Percentiles rank a stretch among this genome's conserved stretches.
Conservation (phyloP, 2,113 vertebrate genomes). For the Rhineura floridana region DNA sequence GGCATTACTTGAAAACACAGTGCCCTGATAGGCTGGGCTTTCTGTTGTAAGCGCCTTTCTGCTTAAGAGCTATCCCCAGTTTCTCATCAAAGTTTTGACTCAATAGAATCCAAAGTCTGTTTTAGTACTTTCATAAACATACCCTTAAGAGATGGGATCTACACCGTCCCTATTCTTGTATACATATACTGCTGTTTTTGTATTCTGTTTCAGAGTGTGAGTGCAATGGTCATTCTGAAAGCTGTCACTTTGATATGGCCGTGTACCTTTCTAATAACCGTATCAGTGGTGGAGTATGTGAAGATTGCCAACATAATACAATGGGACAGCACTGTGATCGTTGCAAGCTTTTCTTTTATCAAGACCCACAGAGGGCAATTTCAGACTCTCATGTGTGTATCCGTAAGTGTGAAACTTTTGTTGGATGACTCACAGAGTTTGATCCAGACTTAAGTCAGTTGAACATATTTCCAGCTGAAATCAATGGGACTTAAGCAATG, state of each 20-base stretch:
- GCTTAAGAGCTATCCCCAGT: neutral
- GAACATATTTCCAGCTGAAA: neutral
- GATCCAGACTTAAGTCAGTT: neutral
- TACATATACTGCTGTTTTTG: neutral
- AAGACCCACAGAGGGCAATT: conserved; percentile 72
- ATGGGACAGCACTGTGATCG: conserved; percentile 82
- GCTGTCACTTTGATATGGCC: conserved; percentile 82
- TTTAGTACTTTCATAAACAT: neutral
- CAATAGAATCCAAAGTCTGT: neutral
- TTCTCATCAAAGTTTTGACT: neutral
- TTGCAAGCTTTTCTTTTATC: conserved; percentile 80
- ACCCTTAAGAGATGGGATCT: neutral
- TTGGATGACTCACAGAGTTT: too few relatives aligned
- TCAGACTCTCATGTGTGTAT: conserved; percentile 77
- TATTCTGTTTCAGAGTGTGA: conserved; percentile 77
- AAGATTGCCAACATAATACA: conserved; percentile 81
- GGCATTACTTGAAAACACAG: neutral
- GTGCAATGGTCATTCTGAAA: conserved; percentile 84
- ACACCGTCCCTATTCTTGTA: neutral
- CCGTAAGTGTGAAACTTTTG: conserved; percentile 68
- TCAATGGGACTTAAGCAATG: too few relatives aligned
- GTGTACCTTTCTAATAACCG: conserved; percentile 70
- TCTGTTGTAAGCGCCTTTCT: neutral
- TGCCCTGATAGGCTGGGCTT: neutral
- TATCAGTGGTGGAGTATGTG: conserved; percentile 84